Conservation (phyloP, 2,113 vertebrate species). For the Amphilophus citrinellus region DNA sequence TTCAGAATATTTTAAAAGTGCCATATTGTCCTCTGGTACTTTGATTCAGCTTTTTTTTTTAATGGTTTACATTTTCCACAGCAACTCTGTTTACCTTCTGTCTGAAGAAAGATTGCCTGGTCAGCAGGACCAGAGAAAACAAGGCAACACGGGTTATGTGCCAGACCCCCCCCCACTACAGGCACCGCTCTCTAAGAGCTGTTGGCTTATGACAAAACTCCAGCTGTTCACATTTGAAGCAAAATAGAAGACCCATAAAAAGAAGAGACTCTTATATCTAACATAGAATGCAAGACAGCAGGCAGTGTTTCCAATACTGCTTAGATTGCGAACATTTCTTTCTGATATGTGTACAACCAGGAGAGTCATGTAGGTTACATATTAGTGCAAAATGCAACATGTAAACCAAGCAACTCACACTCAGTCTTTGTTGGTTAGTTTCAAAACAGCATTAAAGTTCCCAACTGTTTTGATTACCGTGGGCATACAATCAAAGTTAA, state of each 20-base stretch:
- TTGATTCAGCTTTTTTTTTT: too few relatives aligned
- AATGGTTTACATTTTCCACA: neutral
- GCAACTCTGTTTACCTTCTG: neutral
- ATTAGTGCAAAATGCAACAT: neutral
- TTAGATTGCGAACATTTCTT: too few relatives aligned
- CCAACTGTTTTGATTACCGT: neutral
- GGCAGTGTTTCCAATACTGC: too few relatives aligned
- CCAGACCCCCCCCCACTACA: too few relatives aligned
- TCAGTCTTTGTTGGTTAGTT: neutral
- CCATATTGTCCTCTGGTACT: too few relatives aligned
- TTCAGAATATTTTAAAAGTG: rapidly evolving
- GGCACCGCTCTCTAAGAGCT: too few relatives aligned
- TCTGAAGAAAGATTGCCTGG: neutral
- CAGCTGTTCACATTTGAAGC: neutral
- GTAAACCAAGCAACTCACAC: neutral
- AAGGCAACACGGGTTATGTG: neutral
- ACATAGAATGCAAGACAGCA: neutral
- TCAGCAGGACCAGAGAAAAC: neutral
- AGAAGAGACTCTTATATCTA: neutral
- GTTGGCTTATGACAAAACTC: neutral
- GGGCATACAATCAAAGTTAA: neutral
- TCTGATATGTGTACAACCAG: neutral
- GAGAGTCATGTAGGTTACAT: neutral
- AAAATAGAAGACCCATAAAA: neutral
- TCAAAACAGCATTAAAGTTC: neutral